Percentiles rank a stretch among this genome's conserved stretches.
Conservation (phyloP, 2,888 invertebrate species). For the Hydriomena furcata region DNA sequence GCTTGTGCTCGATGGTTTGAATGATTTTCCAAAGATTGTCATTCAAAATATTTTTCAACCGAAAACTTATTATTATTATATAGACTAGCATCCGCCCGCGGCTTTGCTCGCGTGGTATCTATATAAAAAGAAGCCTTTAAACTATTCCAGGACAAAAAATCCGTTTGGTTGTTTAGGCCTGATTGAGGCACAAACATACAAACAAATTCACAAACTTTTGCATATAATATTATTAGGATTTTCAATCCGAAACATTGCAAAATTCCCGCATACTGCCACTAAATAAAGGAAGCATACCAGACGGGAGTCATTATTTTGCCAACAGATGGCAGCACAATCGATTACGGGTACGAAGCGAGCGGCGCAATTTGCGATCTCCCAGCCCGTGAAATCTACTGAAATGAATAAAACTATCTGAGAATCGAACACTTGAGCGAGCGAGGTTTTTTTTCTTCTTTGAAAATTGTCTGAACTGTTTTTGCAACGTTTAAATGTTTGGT, state of each 20-base stretch:
- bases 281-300: conserved; percentile 71
- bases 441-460: conserved; percentile 20
- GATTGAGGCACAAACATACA: no score
- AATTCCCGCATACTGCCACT: conserved; percentile 42
- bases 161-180: no score
- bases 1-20: no score
- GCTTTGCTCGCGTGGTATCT: no score
- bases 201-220: no score
- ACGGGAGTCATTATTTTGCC: conserved; percentile 78
- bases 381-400: conserved; percentile 79
- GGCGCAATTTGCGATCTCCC: conserved; percentile 75
- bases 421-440: conserved; percentile 61
- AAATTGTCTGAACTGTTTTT: conserved; percentile 27
- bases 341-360: conserved; percentile 68
- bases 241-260: conserved; percentile 8
- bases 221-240: no score
- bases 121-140: no score
- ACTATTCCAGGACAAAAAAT: no score
- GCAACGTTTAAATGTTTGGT: conserved; percentile 2
- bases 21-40: no score
- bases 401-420: conserved; percentile 79
- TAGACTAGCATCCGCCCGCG: no score
- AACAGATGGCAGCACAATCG: conserved; percentile 81
- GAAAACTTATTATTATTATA: no score
- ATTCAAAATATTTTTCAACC: no score